These are phyloP conservation scores for Leucophenga maculata DNA, from an alignment of 2,888 invertebrate genomes.

Conservation along the genomic window DNA sequence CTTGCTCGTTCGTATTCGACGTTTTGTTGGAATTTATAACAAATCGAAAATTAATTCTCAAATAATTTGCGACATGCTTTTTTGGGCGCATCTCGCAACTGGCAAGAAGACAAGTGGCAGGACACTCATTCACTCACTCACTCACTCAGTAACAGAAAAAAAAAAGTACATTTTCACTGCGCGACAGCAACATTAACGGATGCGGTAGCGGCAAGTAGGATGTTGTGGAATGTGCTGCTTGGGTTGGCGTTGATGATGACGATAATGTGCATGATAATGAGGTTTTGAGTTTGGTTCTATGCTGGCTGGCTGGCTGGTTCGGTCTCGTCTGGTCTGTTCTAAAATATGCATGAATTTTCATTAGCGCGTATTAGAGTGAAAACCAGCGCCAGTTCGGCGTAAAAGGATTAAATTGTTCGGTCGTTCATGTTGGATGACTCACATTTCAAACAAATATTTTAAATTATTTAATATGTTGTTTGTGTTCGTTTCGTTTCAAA, in stretches of 20 bases:
- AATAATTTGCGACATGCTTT: slow-evolving; percentile 58
- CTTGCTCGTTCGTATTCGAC: background rate
- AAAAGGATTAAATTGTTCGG: slow-evolving; percentile 26
- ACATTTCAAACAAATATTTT: background rate
- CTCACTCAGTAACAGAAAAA: background rate
- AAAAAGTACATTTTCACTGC: background rate
- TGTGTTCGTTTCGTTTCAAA: background rate
- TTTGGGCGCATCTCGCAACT: slow-evolving; percentile 28
- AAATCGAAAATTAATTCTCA: slow-evolving; percentile 66
- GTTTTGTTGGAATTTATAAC: slow-evolving; percentile 42
- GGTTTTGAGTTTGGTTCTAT: background rate
- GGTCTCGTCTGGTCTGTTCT: slow-evolving; percentile 43
- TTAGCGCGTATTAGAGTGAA: slow-evolving; percentile 37
- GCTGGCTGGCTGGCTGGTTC: slow-evolving; percentile 18
- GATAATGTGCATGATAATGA: slow-evolving; percentile 5
- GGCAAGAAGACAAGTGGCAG: background rate
- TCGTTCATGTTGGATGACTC: too few species aligned
- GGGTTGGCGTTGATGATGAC: background rate
- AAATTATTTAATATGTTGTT: slow-evolving; percentile 9
- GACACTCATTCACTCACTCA: background rate
- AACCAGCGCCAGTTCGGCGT: background rate
- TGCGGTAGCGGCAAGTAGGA: background rate
- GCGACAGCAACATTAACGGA: background rate
- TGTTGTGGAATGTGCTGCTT: background rate
- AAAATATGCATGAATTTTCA: slow-evolving; percentile 58